phyloP scores from a whole-genome alignment of 2,797 vertebrate genomes.

The Garrulus glandarius region DNA sequence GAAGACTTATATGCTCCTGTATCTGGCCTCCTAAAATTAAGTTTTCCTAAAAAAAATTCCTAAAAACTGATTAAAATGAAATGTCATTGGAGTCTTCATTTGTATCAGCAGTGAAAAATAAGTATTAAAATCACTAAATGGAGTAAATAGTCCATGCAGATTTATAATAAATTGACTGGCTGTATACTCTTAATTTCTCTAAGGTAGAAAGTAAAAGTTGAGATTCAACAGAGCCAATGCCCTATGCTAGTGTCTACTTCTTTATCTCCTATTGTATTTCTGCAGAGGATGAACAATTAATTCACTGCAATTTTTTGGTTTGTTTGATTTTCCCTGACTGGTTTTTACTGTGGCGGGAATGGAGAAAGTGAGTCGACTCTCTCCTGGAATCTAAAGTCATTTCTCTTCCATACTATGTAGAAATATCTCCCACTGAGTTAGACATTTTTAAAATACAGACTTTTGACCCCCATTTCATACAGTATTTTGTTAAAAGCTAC shows the following conservation, averaged over 20 bases:
- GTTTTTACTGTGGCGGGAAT: background rate
- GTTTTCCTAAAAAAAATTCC: background rate
- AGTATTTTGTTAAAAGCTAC: background rate
- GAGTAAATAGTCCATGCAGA: background rate
- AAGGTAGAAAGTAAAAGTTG: background rate
- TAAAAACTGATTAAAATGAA: background rate
- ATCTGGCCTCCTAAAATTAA: background rate
- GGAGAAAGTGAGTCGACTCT: background rate
- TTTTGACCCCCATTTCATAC: background rate
- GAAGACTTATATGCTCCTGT: background rate
- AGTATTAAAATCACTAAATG: background rate
- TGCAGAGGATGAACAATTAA: background rate
- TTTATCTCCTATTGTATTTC: background rate
- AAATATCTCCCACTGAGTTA: background rate
- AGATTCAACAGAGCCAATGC: background rate
- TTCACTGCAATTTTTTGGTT: background rate
- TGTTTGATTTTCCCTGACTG: background rate
- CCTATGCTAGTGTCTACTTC: background rate
- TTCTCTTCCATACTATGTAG: background rate
- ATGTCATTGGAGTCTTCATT: background rate
- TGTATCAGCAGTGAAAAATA: background rate
- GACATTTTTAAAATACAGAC: background rate
- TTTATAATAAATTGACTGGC: background rate
- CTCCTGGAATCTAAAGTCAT: background rate
- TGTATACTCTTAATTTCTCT: background rate